Evolutionary conservation across 2,113 vertebrate species (phyloP), one percentile per base, ranked within the genome.

Genomic region (Saguinus midas): DNA sequence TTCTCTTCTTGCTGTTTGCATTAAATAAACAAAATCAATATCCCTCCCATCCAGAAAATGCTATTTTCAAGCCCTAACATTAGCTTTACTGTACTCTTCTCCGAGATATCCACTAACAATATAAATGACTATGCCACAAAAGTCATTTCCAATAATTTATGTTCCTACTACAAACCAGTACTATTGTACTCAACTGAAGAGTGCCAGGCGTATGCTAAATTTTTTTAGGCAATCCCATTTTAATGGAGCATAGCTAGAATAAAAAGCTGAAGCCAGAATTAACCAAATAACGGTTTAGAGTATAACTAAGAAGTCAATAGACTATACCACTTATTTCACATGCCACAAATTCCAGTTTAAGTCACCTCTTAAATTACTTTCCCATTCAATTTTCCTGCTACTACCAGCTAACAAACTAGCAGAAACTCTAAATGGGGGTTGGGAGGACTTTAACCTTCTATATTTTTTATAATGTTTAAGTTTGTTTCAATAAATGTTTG

Each of bases 1-100:
- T 25, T 89, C 37, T 68, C 32, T 79, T 96, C 98, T 93, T 96
- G 96, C 98, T 99, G 37, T 37, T 70, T 91, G 55, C 32, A 88
- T 87, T 82, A 96, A 97, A 96, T 27, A 90, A 95, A 70, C 23
- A 97, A 95, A 94, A 83, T 80, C n/a, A 92, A 37, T 92, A 18
- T 92, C 27, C 3, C 40, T 61, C 5, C 13, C 45, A 85, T 57
- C 18, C n/a, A 96, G 43, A 96, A 97, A 93, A 83, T 76, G 66
- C 70, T 87, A 55, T 14, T 43, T 91, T 79, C 83, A 90, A 83
- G 48, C 29, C 32, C 25, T 66, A 93, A 83, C 50, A 89, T 84
- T 64, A 91, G 32, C 61, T 91, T 97, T 78, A 90, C 21, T 23
- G 45, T 43, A 58, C 12, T 79, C 29, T 86, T 35, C 35, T 35